Conservation (phyloP, 2,797 vertebrate genomes). For the Phalloptychus januarius region DNA sequence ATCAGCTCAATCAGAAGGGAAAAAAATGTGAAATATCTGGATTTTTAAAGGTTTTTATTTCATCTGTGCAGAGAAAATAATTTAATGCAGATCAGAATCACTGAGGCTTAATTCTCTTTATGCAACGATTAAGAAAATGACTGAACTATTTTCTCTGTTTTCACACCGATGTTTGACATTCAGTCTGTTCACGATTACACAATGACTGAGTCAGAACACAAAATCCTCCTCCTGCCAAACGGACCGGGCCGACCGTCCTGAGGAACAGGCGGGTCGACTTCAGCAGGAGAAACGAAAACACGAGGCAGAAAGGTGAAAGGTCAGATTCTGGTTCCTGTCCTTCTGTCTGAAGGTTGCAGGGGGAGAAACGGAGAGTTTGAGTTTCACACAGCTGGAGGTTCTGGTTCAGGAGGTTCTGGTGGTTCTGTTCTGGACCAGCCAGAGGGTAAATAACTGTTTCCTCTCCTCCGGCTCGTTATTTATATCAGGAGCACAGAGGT, state of each 20-base stretch:
- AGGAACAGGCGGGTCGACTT: too few relatives aligned
- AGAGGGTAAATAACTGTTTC: conserved; percentile 52
- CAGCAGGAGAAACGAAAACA: background rate
- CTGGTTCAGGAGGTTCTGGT: conserved; percentile 1
- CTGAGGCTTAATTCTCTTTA: background rate
- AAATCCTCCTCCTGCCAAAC: background rate
- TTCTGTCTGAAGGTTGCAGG: conserved; percentile 9
- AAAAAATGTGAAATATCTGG: background rate
- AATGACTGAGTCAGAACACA: conserved; percentile 6
- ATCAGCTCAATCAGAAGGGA: too few relatives aligned
- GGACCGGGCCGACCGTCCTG: too few relatives aligned
- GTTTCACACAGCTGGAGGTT: too few relatives aligned
- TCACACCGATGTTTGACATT: background rate
- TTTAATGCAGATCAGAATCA: background rate
- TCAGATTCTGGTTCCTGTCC: background rate
- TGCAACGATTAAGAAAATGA: background rate
- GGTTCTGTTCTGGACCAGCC: conserved; percentile 2
- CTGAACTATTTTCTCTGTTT: background rate
- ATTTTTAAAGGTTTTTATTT: background rate
- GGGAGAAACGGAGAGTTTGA: too few relatives aligned
- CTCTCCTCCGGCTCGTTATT: conserved; percentile 53
- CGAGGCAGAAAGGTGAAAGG: conserved; percentile 23
- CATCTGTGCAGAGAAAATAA: background rate
- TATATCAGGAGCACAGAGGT: conserved; percentile 65
- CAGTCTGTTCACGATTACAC: background rate